phyloP scores from a whole-genome alignment of 2,797 vertebrate genomes.

The Coracias cyanogaster region DNA sequence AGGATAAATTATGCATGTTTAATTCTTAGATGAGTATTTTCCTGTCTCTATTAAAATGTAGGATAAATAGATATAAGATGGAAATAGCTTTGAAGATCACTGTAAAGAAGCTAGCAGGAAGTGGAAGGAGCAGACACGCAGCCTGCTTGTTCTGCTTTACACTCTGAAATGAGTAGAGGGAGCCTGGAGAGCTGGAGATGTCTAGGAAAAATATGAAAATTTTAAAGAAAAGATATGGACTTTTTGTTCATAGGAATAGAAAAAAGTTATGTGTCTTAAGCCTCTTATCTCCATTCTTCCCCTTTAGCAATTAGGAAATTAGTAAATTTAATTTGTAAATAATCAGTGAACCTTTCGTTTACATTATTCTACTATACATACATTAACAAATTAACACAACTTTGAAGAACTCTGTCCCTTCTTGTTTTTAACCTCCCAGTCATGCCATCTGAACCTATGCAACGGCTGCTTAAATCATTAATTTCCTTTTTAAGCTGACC shows the following conservation, averaged over 20 bases:
- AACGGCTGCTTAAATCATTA: not conserved
- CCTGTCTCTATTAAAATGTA: not conserved
- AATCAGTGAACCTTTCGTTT: not conserved
- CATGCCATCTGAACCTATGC: not conserved
- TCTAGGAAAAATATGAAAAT: not conserved
- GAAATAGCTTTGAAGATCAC: not conserved
- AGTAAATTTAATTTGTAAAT: not conserved
- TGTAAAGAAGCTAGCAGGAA: not conserved
- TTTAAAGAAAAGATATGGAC: not conserved
- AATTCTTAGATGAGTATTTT: not conserved
- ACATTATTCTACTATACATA: not conserved
- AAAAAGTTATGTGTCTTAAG: not conserved
- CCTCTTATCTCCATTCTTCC: not conserved
- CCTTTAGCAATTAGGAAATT: not conserved
- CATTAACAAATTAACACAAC: not conserved
- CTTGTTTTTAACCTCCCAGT: constrained; percentile 6
- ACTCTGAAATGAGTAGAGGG: not conserved
- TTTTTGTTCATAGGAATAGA: not conserved
- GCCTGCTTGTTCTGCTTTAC: not conserved
- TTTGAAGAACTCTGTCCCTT: constrained; percentile 7
- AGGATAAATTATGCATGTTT: not conserved
- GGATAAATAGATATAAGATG: not conserved
- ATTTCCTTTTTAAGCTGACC: constrained; percentile 37
- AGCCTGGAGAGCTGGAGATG: not conserved
- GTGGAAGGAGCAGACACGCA: not conserved